A percentile compares a stretch with the other conserved stretches of the same genome.
phyloP scores from a whole-genome alignment of 1,140 invertebrate species.

The Drosophila varians region DNA sequence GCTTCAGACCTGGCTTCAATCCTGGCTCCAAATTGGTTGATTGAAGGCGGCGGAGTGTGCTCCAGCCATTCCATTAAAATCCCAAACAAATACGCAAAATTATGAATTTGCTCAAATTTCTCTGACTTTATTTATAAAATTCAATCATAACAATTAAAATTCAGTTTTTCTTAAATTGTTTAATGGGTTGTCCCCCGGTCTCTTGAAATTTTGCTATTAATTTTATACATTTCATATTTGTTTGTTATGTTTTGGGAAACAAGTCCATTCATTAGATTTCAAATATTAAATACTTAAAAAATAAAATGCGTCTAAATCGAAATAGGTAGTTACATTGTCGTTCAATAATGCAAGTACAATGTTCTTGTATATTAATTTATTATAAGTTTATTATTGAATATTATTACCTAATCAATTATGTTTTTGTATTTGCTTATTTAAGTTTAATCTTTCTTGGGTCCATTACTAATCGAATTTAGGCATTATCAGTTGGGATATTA shows the following conservation, averaged over 20 bases:
- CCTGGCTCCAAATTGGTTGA: neutral
- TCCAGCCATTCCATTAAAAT: neutral
- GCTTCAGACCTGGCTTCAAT: constrained; percentile 8
- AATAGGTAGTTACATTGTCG: constrained; percentile 46
- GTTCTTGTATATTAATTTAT: constrained; percentile 26
- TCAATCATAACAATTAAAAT: constrained; percentile 72
- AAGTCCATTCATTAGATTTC: constrained; percentile 60
- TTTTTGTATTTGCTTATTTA: constrained; percentile 24
- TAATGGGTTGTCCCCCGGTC: constrained; percentile 14
- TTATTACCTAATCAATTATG: constrained; percentile 59
- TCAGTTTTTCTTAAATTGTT: constrained; percentile 30
- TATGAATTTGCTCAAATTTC: constrained; percentile 20
- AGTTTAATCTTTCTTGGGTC: constrained; percentile 8
- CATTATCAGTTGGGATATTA: constrained; percentile 21
- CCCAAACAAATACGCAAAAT: neutral
- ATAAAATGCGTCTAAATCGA: constrained; percentile 78
- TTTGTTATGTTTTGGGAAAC: constrained; percentile 51
- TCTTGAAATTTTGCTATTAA: constrained; percentile 69
- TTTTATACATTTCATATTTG: constrained; percentile 48
- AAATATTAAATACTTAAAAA: constrained; percentile 75
- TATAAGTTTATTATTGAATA: constrained; percentile 36
- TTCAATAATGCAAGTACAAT: constrained; percentile 25
- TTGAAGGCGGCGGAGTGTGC: neutral
- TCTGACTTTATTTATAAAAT: constrained; percentile 61
- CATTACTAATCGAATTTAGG: constrained; percentile 39